phyloP scores from a whole-genome alignment of 37 sponge, comb jelly and placozoan species.

The Aphrocallistes beatrix region DNA sequence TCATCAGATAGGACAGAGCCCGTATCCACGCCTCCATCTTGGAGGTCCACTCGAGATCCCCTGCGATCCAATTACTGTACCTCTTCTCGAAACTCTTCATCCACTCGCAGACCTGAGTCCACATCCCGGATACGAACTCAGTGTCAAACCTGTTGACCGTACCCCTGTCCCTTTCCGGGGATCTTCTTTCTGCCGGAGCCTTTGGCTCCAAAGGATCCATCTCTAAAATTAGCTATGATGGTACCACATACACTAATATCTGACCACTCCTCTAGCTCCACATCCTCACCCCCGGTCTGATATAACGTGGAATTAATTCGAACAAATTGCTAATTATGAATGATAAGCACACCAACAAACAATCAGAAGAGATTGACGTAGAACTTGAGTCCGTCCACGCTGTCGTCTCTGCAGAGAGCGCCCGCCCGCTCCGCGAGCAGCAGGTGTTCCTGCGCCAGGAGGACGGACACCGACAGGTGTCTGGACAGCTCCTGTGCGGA shows the following conservation, averaged over 20 bases:
- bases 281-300: too few relatives aligned
- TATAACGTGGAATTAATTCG: not conserved
- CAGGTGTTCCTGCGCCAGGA: constrained; percentile 73
- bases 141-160: too few relatives aligned
- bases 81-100: not conserved
- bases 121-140: not conserved
- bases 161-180: too few relatives aligned
- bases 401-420: constrained; percentile 74
- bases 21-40: not conserved
- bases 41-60: constrained; percentile 6
- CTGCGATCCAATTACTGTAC: not conserved
- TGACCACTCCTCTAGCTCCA: too few relatives aligned
- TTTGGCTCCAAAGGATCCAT: not conserved
- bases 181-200: too few relatives aligned
- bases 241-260: not conserved
- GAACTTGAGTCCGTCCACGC: constrained; percentile 86
- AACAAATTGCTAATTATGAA: not conserved
- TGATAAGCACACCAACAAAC: not conserved
- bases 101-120: not conserved
- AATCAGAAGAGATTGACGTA: constrained; percentile 63
- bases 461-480: constrained; percentile 40
- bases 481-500: constrained; percentile 67
- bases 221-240: too few relatives aligned
- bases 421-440: constrained; percentile 68
- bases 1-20: not conserved